Evolutionary conservation across 2,888 invertebrate genomes (phyloP).

Genomic region (Lumbricus terrestris): DNA sequence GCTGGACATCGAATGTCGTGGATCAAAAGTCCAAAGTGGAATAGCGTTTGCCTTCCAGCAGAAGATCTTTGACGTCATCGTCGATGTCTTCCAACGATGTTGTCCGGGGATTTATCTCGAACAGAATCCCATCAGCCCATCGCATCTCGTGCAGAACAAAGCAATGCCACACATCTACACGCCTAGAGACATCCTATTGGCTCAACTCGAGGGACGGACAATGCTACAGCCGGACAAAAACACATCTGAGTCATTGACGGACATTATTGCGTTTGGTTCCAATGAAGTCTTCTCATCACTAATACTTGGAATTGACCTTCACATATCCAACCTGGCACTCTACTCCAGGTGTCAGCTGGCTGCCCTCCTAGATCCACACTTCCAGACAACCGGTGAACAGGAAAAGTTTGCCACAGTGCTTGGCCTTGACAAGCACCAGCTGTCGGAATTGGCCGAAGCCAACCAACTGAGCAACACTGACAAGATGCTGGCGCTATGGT

Average conservation of each 20-base stretch:
- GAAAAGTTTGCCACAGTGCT: constrained; percentile 20
- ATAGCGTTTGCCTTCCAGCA: not conserved
- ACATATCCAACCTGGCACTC: constrained; percentile 66
- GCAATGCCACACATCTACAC: constrained; percentile 48
- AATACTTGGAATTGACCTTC: constrained; percentile 65
- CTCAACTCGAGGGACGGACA: constrained; percentile 55
- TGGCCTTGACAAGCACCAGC: not conserved
- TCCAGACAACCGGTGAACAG: constrained; percentile 18
- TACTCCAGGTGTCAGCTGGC: constrained; percentile 60
- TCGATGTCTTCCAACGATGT: constrained; percentile 59
- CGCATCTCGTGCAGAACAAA: constrained; percentile 28
- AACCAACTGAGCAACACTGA: constrained; percentile 55
- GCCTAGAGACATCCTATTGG: constrained; percentile 56
- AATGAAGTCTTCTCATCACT: constrained; percentile 60
- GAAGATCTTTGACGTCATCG: not conserved
- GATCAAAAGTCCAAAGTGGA: not conserved
- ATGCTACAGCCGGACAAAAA: not conserved
- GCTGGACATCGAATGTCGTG: not conserved
- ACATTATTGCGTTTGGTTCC: constrained; percentile 63
- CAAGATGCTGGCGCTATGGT: constrained; percentile 63
- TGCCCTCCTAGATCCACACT: constrained; percentile 12
- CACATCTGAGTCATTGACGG: constrained; percentile 59
- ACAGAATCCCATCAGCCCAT: constrained; percentile 67
- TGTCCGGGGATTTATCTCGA: constrained; percentile 72
- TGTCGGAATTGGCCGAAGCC: constrained; percentile 4